Percentiles rank a stretch among this genome's conserved stretches.
Conservation (phyloP, 2,113 vertebrate genomes). For the pig (Sus scrofa) region T2T-Sscrofa CM000813.6:64749001-64749500, state of each 20-base stretch:
- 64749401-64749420: constrained; percentile 86
- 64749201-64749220: constrained; percentile 85
- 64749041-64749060: constrained; percentile 90
- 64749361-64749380: constrained; percentile 84
- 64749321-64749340: constrained; percentile 82
- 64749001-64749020: constrained; percentile 87
- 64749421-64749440: constrained; percentile 83
- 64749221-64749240: constrained; percentile 85
- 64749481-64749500: constrained; percentile 83
- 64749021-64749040: constrained; percentile 91
- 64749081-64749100: constrained; percentile 83
- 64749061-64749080: constrained; percentile 87
- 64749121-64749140: constrained; percentile 82
- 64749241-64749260: constrained; percentile 83
- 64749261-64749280: constrained; percentile 83
- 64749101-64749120: constrained; percentile 79
- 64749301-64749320: constrained; percentile 84
- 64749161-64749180: constrained; percentile 85
- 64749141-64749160: constrained; percentile 83
- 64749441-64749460: constrained; percentile 84
- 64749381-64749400: constrained; percentile 83
- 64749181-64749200: constrained; percentile 86
- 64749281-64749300: constrained; percentile 82
- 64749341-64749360: constrained; percentile 84
- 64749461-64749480: constrained; percentile 85